A percentile compares a stretch with the other conserved stretches of the same genome.
Evolutionary conservation across 2,113 vertebrate genomes (phyloP).

Genomic region (Odontesthes bonariensis): DNA sequence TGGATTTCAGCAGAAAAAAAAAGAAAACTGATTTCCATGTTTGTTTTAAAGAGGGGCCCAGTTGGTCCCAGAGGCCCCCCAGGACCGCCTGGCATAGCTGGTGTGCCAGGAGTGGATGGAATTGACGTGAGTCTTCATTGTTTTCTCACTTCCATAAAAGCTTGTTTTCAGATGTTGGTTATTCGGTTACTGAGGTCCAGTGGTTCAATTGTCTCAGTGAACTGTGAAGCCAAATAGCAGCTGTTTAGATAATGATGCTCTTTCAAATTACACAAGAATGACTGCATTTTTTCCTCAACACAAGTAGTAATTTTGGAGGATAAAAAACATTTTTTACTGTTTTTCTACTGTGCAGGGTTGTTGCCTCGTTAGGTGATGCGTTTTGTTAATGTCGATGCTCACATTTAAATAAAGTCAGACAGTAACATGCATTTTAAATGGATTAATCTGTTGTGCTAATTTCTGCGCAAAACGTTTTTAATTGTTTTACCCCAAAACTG

Average conservation of each 20-base stretch:
- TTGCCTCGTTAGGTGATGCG: too few species aligned
- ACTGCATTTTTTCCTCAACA: too few species aligned
- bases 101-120: conserved; percentile 94
- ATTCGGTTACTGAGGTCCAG: neutral
- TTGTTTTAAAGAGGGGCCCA: conserved; percentile 86
- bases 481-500: too few species aligned
- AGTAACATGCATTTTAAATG: too few species aligned
- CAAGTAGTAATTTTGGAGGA: too few species aligned
- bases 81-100: conserved; percentile 86
- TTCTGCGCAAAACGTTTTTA: too few species aligned
- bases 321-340: too few species aligned
- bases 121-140: conserved; percentile 89
- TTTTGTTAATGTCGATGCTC: too few species aligned
- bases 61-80: conserved; percentile 86
- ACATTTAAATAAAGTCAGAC: too few species aligned
- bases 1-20: conserved; percentile 26
- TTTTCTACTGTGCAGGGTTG: too few species aligned
- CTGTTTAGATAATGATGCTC: neutral
- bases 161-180: neutral
- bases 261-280: too few species aligned
- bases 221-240: neutral
- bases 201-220: conserved; percentile 21
- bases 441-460: too few species aligned
- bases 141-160: neutral
- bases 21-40: conserved; percentile 47